Evolutionary conservation across 2,888 invertebrate genomes (phyloP), one percentile per base, ranked within the genome.

Genomic region (Sarcophaga subvicina): DNA sequence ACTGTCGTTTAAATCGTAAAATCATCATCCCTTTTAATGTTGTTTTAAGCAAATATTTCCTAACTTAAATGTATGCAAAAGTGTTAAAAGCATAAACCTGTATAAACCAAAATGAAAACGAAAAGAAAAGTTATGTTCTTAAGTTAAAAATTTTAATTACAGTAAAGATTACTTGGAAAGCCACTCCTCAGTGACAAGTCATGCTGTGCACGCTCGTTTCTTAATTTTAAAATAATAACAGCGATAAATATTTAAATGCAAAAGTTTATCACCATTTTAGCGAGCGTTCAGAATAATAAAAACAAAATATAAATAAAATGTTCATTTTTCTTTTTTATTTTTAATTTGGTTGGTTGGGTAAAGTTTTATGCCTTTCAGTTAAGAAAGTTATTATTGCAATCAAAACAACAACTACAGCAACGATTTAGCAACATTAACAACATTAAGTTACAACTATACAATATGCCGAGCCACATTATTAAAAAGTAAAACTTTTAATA

Each of bases 201-300:
- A 66, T 80, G 4, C 4, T 59, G 22, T 49, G 27, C 22, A 37
- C 37, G 6, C 14, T 62, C 4, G 27, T 60, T 71, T 64, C 71
- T 82, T 71, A 59, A 83, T 77, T 83, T 66, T 20, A 67, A 78
- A 83, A 78, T 73, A 83, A 78, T 78, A 54, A 17, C 54, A 54
- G 17, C 54, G 54, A 54, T 54, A 83, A 83, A 78, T 78, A 83
- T 72, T 78, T 78, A 73, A 78, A 83, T 78, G 67, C 10, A 63
- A 83, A 83, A 83, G 83, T 83, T 83, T 78, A 73, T 73, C 47
- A 76, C 83, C 72, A 80, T 59, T 83, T 76, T 80, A 69, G 78
- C 67, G 75, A 69, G 78, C 62, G 79, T 82, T 75, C 47, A 45
- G 17, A 60, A 25, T 60, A 82, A 79, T 70, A 64, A 77, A 77